These are phyloP conservation scores for Caerostris extrusa DNA, from an alignment of 1,140 invertebrate species.

Conservation along the genomic window DNA sequence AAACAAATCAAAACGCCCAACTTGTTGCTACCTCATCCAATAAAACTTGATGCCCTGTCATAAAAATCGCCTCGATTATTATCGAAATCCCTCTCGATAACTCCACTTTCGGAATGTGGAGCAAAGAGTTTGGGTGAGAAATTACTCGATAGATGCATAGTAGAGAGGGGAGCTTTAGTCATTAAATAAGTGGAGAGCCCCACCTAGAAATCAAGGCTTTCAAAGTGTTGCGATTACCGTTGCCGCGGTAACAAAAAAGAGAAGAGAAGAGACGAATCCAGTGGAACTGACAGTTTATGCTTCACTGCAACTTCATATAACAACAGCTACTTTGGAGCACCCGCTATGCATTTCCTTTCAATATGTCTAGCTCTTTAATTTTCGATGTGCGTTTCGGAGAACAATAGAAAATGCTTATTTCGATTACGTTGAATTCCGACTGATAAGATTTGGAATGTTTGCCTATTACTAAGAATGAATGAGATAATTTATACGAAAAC, in stretches of 20 bases:
- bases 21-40: conserved; percentile 33
- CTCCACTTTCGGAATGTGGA: background rate
- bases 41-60: background rate
- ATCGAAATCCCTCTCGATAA: background rate
- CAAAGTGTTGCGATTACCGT: conserved; percentile 59
- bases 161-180: background rate
- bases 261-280: background rate
- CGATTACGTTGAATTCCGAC: background rate
- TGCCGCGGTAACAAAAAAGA: conserved; percentile 1
- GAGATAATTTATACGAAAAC: background rate
- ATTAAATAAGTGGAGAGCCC: conserved; percentile 60
- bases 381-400: conserved; percentile 24
- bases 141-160: background rate
- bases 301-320: conserved; percentile 41
- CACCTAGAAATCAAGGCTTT: conserved; percentile 38
- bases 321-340: conserved; percentile 30
- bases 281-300: conserved; percentile 56
- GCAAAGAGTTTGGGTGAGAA: background rate
- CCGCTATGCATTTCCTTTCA: background rate
- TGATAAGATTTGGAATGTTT: background rate
- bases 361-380: background rate
- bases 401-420: background rate
- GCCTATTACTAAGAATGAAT: background rate
- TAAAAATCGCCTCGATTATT: background rate
- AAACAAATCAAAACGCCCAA: background rate